Conservation (phyloP, 2,113 vertebrate species). For the Neodon shergylaensis region DNA sequence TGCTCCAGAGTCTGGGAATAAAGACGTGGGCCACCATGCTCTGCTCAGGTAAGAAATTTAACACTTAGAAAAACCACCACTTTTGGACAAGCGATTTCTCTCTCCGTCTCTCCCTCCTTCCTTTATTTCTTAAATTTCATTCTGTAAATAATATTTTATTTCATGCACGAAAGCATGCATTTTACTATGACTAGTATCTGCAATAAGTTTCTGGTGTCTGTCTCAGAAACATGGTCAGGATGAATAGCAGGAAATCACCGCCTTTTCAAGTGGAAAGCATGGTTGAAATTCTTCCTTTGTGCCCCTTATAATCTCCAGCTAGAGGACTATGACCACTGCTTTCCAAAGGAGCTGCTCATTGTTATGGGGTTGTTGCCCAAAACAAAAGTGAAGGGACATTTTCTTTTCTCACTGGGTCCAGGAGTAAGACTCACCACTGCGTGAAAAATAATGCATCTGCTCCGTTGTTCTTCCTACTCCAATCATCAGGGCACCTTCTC, state of each 20-base stretch:
- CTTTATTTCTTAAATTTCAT: background rate
- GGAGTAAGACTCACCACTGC: background rate
- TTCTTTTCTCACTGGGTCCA: background rate
- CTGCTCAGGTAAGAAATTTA: background rate
- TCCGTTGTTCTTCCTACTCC: background rate
- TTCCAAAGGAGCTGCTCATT: background rate
- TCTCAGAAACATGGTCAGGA: background rate
- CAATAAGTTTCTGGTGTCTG: conserved; percentile 16
- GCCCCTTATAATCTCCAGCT: background rate
- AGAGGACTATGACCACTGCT: background rate
- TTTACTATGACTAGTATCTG: background rate
- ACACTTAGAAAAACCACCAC: background rate
- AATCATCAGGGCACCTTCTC: background rate
- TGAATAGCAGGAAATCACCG: background rate
- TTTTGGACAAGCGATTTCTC: conserved; percentile 18
- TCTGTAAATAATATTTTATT: background rate
- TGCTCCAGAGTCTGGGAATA: background rate
- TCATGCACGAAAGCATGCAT: background rate
- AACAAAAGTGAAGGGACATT: background rate
- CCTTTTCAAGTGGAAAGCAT: background rate
- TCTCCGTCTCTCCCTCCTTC: background rate
- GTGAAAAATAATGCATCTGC: conserved; percentile 4
- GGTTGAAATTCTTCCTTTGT: background rate
- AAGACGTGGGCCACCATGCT: background rate
- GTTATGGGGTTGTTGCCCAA: background rate